Base-by-base conservation (phyloP, 2,797 vertebrate species). In the Gouania willdenowi region DNA sequence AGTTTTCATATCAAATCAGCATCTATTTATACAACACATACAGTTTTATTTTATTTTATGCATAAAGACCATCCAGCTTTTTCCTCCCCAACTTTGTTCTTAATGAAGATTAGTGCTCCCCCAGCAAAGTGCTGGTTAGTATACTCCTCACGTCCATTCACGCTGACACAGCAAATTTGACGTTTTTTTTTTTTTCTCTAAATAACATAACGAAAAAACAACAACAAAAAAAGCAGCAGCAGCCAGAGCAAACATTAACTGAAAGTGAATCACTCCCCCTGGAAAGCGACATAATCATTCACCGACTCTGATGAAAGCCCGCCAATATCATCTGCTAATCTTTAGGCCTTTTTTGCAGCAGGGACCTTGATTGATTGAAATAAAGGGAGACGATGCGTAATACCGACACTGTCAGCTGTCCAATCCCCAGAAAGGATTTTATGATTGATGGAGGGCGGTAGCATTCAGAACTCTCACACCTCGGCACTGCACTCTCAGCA, bases 341-440 rank as follows among this genome's bases (percentile, higher is more conserved):
- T 70, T 44, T 5, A 3, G 48, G 46, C 36, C 59, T 58, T 28
- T n/a, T 73, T 62, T 54, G 58, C 71, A 15, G 58, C 10, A 1
- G 46, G 33, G 33, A 46, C 55, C 40, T 21, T 75, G 79, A 84
- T 80, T 75, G 81, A 85, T 82, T 48, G 69, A 73, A 79, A 85
- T 81, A 64, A 70, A 69, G 61, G 66, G 66, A 79, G 76, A 82
- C 67, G 31, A 77, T 59, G 79, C 50, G 46, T 77, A 75, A 80
- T 75, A 75, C 58, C 36, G 49, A 73, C 77, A 68, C 59, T 70
- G 77, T 83, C 81, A 82, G 74, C 69, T 77, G 77, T 79, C 79
- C 81, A 85, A 76, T 82, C 79, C 62, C 53, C 56, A 68, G 73
- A 81, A 85, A 84, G 79, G 79, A 79, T 82, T 83, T 81, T 82